phyloP scores from a whole-genome alignment of 2,888 invertebrate genomes.

The Catocala fraxini region DNA sequence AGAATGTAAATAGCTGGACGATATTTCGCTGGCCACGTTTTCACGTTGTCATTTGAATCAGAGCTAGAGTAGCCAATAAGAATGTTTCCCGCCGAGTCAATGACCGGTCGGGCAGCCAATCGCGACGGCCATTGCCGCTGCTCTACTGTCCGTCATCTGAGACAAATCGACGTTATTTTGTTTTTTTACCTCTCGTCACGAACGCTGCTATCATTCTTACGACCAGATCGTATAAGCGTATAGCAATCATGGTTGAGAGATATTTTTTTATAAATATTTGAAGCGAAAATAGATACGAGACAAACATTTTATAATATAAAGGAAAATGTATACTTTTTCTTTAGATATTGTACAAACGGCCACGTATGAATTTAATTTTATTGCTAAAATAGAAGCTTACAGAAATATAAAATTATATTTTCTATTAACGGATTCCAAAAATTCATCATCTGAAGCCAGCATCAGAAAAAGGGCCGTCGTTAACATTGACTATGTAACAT shows the following conservation, averaged over 20 bases:
- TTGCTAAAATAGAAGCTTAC: too few species aligned
- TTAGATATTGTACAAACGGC: too few species aligned
- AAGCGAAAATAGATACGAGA: too few species aligned
- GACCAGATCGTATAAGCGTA: slow-evolving; percentile 30
- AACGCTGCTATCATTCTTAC: slow-evolving; percentile 58
- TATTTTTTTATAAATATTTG: slow-evolving; percentile 18
- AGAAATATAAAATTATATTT: too few species aligned
- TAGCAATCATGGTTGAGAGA: slow-evolving; percentile 18
- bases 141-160: slow-evolving; percentile 73
- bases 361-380: neutral
- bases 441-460: too few species aligned
- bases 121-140: slow-evolving; percentile 62
- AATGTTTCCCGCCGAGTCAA: slow-evolving; percentile 68
- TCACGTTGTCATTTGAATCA: slow-evolving; percentile 40
- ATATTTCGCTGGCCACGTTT: slow-evolving; percentile 22
- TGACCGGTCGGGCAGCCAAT: slow-evolving; percentile 72
- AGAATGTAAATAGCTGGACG: slow-evolving; percentile 29
- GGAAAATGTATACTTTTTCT: too few species aligned
- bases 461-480: too few species aligned
- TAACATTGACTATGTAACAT: too few species aligned
- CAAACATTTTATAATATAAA: too few species aligned
- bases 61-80: slow-evolving; percentile 44
- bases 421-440: too few species aligned
- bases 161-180: slow-evolving; percentile 74
- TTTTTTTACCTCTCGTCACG: slow-evolving; percentile 65